These are phyloP conservation scores for Mycalesis mineus DNA, from an alignment of 2,888 invertebrate genomes.

Conservation along the genomic window DNA sequence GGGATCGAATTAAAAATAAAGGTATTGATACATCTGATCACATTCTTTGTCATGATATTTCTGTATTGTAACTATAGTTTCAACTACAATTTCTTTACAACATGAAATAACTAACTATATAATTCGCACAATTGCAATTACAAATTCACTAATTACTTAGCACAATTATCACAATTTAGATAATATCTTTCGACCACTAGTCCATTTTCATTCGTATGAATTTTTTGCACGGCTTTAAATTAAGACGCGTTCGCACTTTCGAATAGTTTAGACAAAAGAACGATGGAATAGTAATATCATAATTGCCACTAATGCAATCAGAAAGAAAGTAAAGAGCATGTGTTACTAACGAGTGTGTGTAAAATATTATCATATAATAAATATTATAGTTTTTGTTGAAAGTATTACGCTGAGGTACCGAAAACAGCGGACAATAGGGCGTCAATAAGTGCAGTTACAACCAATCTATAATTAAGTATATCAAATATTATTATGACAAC, in stretches of 20 bases:
- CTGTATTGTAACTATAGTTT: too few species aligned
- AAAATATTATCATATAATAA: constrained; percentile 22
- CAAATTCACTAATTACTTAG: neutral
- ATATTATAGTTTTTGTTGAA: constrained; percentile 9
- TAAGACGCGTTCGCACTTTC: constrained; percentile 28
- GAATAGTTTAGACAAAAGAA: constrained; percentile 32
- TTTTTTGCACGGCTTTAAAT: constrained; percentile 13
- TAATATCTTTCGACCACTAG: constrained; percentile 19
- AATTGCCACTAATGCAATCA: constrained; percentile 53
- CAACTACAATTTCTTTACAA: too few species aligned
- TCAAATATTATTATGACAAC: too few species aligned
- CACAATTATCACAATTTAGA: constrained; percentile 20
- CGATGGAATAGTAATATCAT: constrained; percentile 43
- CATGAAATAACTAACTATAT: too few species aligned
- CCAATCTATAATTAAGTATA: neutral
- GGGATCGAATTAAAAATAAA: too few species aligned
- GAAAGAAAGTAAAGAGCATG: constrained; percentile 53
- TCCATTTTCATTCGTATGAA: constrained; percentile 10
- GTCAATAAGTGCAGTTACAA: too few species aligned
- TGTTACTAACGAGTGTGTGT: constrained; percentile 19
- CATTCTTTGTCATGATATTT: too few species aligned
- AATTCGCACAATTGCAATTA: too few species aligned
- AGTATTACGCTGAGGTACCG: neutral
- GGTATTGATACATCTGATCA: too few species aligned
- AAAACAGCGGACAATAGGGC: neutral